A percentile compares a stretch with the other conserved stretches of the same genome.
Conservation (phyloP, 2,113 vertebrate genomes). For the Cyprinodon tularosa region DNA sequence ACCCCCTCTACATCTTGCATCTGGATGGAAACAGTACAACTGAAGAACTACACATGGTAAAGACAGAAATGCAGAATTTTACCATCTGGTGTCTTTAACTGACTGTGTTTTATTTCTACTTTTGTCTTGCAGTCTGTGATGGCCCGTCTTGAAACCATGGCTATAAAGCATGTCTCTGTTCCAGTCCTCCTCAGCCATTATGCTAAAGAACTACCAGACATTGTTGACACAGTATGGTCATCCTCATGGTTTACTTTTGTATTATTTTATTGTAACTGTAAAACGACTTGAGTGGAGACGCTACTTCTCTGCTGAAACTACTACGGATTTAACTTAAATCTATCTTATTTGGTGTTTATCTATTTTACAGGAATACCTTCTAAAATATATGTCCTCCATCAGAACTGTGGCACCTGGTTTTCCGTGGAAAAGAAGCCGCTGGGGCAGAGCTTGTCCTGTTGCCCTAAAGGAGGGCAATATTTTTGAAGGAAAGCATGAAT, state of each 20-base stretch:
- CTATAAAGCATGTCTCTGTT: constrained; percentile 79
- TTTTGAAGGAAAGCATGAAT: constrained; percentile 80
- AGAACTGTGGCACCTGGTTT: constrained; percentile 81
- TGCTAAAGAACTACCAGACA: constrained; percentile 72
- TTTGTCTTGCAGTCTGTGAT: constrained; percentile 80
- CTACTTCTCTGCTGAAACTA: background rate
- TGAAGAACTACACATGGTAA: constrained; percentile 83
- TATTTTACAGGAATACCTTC: constrained; percentile 83
- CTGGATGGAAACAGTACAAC: constrained; percentile 86
- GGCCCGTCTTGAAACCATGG: constrained; percentile 83
- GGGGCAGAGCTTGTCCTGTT: constrained; percentile 89
- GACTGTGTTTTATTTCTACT: constrained; percentile 1
- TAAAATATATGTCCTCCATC: constrained; percentile 77
- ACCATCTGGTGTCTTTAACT: background rate
- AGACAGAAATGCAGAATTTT: background rate
- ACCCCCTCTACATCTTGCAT: constrained; percentile 85
- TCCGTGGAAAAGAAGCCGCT: constrained; percentile 89
- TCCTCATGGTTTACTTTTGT: background rate
- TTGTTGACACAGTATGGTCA: constrained; percentile 78
- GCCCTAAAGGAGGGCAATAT: constrained; percentile 86
- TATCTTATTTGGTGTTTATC: background rate
- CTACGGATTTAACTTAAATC: background rate
- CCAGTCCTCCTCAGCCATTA: constrained; percentile 79
- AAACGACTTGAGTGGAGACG: background rate
- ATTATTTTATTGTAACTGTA: background rate